Conservation (phyloP, 2,888 invertebrate species). For the Brachylomia viminalis region DNA sequence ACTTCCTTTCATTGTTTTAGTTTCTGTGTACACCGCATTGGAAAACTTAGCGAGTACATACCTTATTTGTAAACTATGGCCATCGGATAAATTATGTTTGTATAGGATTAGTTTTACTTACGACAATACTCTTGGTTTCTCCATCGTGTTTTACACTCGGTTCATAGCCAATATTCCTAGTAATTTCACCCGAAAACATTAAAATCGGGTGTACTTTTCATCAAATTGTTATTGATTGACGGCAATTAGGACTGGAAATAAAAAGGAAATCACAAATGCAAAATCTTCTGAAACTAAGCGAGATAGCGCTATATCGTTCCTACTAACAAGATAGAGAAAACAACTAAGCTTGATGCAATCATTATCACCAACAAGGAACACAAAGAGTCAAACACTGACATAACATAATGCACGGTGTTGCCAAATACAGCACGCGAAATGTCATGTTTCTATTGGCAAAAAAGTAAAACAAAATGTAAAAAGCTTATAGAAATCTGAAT, state of each 20-base stretch:
- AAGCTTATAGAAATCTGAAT: background rate
- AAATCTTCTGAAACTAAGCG: background rate
- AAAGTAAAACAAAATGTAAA: background rate
- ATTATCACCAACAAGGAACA: background rate
- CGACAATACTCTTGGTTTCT: constrained; percentile 74
- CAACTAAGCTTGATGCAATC: background rate
- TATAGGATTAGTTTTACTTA: constrained; percentile 67
- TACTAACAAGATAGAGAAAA: background rate
- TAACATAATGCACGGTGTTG: background rate
- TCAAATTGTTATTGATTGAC: constrained; percentile 26
- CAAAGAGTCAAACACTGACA: background rate
- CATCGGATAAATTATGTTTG: background rate
- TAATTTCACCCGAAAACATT: constrained; percentile 15
- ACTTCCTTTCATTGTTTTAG: background rate
- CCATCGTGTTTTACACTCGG: constrained; percentile 62
- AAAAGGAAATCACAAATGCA: background rate
- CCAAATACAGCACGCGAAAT: background rate
- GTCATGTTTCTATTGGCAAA: background rate
- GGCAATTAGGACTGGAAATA: background rate
- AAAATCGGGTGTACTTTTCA: constrained; percentile 11
- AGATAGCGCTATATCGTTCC: background rate
- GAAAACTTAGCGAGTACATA: constrained; percentile 5
- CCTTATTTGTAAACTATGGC: background rate
- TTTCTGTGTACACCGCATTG: constrained; percentile 19
- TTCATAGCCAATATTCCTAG: constrained; percentile 21